Evolutionary conservation across 2,797 vertebrate species (phyloP).

Genomic region (Alouatta caraya): DNA sequence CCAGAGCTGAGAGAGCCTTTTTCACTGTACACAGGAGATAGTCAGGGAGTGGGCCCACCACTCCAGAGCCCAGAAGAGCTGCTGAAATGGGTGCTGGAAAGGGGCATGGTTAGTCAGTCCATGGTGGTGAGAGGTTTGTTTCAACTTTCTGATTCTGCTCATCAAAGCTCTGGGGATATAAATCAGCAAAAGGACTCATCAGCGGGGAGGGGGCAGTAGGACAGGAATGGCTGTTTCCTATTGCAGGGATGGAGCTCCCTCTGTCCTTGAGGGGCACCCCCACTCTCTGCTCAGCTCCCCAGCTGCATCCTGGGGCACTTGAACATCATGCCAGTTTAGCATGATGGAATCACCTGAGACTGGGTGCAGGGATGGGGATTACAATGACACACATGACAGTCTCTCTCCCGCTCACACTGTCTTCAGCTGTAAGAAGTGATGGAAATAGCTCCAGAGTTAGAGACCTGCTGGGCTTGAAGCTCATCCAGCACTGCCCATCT

Average conservation of each 20-base stretch:
- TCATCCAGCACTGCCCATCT: background rate
- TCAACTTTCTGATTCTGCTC: background rate
- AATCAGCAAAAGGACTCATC: background rate
- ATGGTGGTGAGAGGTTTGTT: background rate
- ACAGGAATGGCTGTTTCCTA: background rate
- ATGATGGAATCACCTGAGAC: background rate
- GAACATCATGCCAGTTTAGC: background rate
- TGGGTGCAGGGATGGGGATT: no score
- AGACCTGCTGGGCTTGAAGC: background rate
- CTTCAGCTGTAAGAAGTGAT: background rate
- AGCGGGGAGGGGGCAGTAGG: background rate
- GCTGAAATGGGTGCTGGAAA: background rate
- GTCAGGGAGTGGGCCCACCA: background rate
- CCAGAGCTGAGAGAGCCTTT: background rate
- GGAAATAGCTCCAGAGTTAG: background rate
- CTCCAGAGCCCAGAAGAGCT: background rate
- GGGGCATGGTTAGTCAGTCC: background rate
- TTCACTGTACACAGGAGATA: background rate
- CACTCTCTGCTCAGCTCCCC: background rate
- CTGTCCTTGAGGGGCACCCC: no score
- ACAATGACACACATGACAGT: no score
- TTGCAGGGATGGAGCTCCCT: background rate
- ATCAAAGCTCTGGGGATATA: background rate
- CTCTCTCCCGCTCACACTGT: rapidly evolving
- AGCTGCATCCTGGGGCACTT: background rate